Evolutionary conservation across 2,797 vertebrate genomes (phyloP).

Genomic region (Valencia hispanica): DNA sequence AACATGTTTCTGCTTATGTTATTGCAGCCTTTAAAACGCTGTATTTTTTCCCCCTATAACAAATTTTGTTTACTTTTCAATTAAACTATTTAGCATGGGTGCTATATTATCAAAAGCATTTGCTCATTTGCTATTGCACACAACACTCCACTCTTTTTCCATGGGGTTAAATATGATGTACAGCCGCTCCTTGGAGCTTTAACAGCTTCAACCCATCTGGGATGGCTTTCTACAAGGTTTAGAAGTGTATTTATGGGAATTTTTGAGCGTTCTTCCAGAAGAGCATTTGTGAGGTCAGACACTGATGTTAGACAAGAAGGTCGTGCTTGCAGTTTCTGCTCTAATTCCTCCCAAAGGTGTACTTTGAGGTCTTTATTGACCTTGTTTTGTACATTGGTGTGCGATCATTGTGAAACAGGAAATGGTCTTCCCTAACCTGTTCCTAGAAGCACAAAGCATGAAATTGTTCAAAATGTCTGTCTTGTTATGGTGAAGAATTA

Average conservation of each 20-base stretch:
- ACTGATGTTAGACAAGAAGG: not conserved
- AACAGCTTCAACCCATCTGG: not conserved
- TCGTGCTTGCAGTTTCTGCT: not conserved
- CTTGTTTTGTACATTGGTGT: not conserved
- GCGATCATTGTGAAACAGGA: not conserved
- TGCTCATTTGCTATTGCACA: too few relatives aligned
- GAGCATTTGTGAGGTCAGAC: not conserved
- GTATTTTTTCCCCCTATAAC: not conserved
- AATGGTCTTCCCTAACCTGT: not conserved
- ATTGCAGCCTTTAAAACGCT: too few relatives aligned
- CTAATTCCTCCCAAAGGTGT: not conserved
- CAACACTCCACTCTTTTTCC: too few relatives aligned
- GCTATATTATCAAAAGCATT: not conserved
- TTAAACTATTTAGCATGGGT: not conserved
- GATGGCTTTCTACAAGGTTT: not conserved
- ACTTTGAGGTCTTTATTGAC: not conserved
- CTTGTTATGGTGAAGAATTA: not conserved
- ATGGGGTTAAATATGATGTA: too few relatives aligned
- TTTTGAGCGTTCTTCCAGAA: not conserved
- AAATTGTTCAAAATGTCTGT: not conserved
- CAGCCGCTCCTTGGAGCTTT: too few relatives aligned
- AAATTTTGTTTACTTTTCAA: not conserved
- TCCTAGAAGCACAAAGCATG: not conserved
- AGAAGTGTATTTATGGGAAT: not conserved
- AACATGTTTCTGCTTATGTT: not conserved